These are phyloP conservation scores for Botia almorhae DNA, from an alignment of 2,797 vertebrate species.

Conservation along the genomic window DNA sequence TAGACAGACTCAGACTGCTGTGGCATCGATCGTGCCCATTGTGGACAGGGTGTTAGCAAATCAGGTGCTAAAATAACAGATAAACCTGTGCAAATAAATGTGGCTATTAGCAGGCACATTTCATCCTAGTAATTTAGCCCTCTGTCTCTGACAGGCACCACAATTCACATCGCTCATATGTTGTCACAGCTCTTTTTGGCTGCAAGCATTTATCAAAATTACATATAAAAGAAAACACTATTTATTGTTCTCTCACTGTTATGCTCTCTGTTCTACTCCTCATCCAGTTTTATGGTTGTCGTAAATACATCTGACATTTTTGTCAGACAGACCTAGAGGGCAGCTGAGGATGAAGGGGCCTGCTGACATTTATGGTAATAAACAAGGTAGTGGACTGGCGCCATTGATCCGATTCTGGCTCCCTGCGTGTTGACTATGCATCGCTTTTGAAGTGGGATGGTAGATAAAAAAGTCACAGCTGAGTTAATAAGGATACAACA, in stretches of 20 bases:
- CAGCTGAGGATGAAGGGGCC: constrained; percentile 73
- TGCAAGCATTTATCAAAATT: constrained; percentile 4
- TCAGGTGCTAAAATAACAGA: constrained; percentile 4
- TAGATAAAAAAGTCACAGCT: constrained; percentile 69
- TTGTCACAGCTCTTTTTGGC: not conserved
- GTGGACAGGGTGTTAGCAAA: not conserved
- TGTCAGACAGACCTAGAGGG: constrained; percentile 70
- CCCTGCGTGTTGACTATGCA: constrained; percentile 76
- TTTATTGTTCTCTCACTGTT: not conserved
- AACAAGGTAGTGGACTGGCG: constrained; percentile 68
- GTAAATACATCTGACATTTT: constrained; percentile 80
- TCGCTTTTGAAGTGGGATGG: constrained; percentile 74
- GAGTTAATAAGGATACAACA: constrained; percentile 65
- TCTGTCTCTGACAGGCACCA: not conserved
- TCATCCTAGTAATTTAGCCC: not conserved
- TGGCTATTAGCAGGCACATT: not conserved
- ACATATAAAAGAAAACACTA: constrained; percentile 2
- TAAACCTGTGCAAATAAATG: not conserved
- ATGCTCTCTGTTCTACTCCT: constrained; percentile 1
- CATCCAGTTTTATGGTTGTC: constrained; percentile 64
- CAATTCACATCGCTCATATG: not conserved
- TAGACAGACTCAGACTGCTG: not conserved
- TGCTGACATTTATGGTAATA: constrained; percentile 85
- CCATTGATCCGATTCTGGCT: constrained; percentile 75
- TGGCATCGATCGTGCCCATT: not conserved